Percentiles rank a stretch among this genome's conserved stretches.
These are phyloP conservation scores for Halictus quadricinctus DNA, from an alignment of 2,888 invertebrate genomes.

Conservation along the genomic window DNA sequence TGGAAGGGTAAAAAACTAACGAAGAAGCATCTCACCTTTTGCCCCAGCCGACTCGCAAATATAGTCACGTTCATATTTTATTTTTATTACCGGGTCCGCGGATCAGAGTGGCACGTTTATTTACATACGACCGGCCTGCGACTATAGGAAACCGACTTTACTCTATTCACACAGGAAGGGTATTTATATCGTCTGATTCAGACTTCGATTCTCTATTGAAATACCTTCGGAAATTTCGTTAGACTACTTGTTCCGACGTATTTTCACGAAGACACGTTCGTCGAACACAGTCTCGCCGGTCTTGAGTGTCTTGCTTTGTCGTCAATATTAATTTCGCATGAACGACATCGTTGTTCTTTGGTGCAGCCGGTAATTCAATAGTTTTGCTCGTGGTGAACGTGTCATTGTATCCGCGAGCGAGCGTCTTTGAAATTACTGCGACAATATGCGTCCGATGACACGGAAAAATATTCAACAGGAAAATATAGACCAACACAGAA, in stretches of 20 bases:
- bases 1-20: not conserved
- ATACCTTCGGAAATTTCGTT: not conserved
- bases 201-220: slow-evolving; percentile 37
- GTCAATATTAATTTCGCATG: not conserved
- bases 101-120: slow-evolving; percentile 52
- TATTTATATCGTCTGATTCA: slow-evolving; percentile 64
- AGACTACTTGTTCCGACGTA: not conserved
- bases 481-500: not conserved
- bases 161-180: slow-evolving; percentile 19
- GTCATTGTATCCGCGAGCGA: not conserved
- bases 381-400: not conserved
- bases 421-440: not conserved
- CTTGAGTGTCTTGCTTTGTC: not conserved
- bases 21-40: slow-evolving; percentile 15
- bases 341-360: not conserved
- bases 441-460: not conserved
- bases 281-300: no score
- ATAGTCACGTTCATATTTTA: slow-evolving; percentile 35
- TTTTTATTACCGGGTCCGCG: slow-evolving; percentile 36
- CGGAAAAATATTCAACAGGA: not conserved
- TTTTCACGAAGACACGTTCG: not conserved
- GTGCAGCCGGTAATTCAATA: not conserved
- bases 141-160: slow-evolving; percentile 27
- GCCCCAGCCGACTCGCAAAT: not conserved
- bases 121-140: slow-evolving; percentile 52